Percentiles rank a stretch among this genome's conserved stretches.
These are phyloP conservation scores for Grammomys dolichurus DNA, from an alignment of 2,113 vertebrate genomes.

Conservation along the genomic window DNA sequence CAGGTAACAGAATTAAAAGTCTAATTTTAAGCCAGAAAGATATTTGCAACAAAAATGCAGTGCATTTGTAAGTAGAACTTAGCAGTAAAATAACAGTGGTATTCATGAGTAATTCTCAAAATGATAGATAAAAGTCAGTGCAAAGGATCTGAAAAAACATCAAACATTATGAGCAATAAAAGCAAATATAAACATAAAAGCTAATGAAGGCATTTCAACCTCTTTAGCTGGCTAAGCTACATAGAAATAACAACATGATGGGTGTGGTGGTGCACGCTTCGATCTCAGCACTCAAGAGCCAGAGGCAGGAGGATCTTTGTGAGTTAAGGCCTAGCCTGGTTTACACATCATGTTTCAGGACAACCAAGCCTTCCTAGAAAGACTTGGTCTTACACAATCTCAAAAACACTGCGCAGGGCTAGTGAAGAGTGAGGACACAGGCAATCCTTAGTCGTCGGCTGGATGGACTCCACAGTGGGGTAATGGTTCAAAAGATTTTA, in stretches of 20 bases:
- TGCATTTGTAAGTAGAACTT: not conserved
- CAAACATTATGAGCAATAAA: constrained; percentile 4
- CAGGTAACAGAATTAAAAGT: constrained; percentile 15
- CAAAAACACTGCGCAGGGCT: not conserved
- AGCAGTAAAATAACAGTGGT: not conserved
- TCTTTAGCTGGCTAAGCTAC: not conserved
- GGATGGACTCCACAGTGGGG: not conserved
- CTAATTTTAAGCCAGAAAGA: constrained; percentile 20
- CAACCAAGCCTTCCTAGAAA: not conserved
- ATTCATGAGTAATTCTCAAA: constrained; percentile 30
- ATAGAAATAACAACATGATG: not conserved
- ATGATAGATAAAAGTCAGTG: not conserved
- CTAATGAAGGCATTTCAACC: constrained; percentile 4
- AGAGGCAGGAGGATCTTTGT: not conserved
- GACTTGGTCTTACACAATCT: not conserved
- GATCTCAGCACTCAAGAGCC: not conserved
- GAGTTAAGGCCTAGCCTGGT: not conserved
- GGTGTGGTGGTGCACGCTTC: not conserved
- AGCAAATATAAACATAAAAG: not conserved
- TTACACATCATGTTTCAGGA: not conserved
- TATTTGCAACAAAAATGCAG: constrained; percentile 31
- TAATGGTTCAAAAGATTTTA: not conserved
- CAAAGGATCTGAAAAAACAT: constrained; percentile 14
- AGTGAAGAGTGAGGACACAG: not conserved
- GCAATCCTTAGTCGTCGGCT: too few relatives aligned